These are phyloP conservation scores for Automeris io DNA, from an alignment of 2,888 invertebrate species.

Conservation along the genomic window DNA sequence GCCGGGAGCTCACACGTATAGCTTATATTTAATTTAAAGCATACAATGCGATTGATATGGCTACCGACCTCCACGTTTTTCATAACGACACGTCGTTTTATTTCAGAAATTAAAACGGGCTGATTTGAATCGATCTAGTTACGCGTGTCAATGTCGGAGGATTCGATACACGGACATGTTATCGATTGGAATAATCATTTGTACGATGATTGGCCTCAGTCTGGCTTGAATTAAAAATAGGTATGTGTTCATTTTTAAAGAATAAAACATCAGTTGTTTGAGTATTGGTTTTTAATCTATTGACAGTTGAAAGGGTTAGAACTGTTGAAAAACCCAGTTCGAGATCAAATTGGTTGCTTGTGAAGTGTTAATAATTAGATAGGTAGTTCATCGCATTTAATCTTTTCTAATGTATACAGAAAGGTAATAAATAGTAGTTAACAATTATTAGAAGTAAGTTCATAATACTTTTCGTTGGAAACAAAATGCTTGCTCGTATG, in stretches of 20 bases:
- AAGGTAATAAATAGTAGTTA: no score
- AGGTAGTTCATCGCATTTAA: no score
- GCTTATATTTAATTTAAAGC: constrained; percentile 67
- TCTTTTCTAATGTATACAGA: no score
- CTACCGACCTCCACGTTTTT: constrained; percentile 55
- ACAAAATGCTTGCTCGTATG: no score
- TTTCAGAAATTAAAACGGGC: constrained; percentile 41
- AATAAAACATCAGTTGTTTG: no score
- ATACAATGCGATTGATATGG: constrained; percentile 68
- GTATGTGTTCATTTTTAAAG: constrained; percentile 2
- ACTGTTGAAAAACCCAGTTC: no score
- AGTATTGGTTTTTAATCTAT: no score
- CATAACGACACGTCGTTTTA: constrained; percentile 49
- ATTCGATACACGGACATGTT: constrained; percentile 22
- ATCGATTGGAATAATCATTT: constrained; percentile 8
- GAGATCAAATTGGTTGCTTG: no score
- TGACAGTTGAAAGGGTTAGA: no score
- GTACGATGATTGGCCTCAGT: constrained; percentile 4
- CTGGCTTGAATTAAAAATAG: constrained; percentile 7
- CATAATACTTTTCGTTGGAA: no score
- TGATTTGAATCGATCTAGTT: constrained; percentile 34
- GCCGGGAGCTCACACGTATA: constrained; percentile 50
- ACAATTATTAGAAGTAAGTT: no score
- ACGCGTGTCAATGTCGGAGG: constrained; percentile 27
- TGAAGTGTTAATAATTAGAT: no score